Evolutionary conservation across 1,140 invertebrate species (phyloP), one percentile per base, ranked within the genome.

Genomic region (Colletes latitarsis): DNA sequence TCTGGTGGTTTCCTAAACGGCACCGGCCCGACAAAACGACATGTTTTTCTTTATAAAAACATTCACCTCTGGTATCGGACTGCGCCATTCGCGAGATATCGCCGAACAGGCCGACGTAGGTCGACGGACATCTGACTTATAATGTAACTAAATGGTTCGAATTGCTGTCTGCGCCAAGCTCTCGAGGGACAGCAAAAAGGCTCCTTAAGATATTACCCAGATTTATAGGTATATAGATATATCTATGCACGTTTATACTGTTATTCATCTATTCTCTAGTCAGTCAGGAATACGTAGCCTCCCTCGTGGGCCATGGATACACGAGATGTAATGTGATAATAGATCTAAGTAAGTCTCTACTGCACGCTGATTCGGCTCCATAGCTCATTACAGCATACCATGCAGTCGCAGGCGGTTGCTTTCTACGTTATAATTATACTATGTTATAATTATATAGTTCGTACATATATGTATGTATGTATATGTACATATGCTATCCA

Each of bases 1-100:
- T 99, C 98, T 92, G 97, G 97, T 94, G 97, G 97, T 95, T 98
- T 97, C 96, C 97, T 98, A 93, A 92, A 89, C 75, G 82, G 68
- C 83, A 80, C 77, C 74, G 70, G 76, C 89, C 88, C 89, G 85
- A 91, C 82, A 91, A 91, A 91, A 92, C 71, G 84, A 92, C 89
- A 92, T 80, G 88, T 88, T 88, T 89, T 76, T 68, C 77, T 88
- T 90, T 91, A 89, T 84, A 92, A 91, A 90, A 88, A 83, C 84
- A 80, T 89, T 92, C 89, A 91, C 91, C 87, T 90, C 86, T 75
- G 55, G 6, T 75, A 41, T 76, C 52, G 76, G 67, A 52, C 49
- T 46, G 53, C 76, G 76, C 68, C 57, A 52, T 86, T 86, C 74
- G 69, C 69, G 74, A 85, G 66, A 77, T 82, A 74, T 78, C 79